Evolutionary conservation across 2,113 vertebrate species (phyloP).

Genomic region (Lepus europaeus): DNA sequence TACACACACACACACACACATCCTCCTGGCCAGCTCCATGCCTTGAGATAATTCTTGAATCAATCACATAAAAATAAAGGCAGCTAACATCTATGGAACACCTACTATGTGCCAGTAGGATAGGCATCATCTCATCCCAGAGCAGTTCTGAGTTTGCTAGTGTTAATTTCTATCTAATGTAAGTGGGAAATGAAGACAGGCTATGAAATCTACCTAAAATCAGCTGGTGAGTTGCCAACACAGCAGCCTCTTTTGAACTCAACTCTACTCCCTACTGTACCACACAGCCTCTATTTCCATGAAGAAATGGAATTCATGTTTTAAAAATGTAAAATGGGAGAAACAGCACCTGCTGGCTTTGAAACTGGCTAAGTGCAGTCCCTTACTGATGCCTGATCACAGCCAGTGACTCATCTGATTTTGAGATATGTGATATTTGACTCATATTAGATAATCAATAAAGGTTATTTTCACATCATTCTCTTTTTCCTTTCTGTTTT

Average conservation of each 20-base stretch:
- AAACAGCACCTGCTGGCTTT: not conserved
- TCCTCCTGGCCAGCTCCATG: not conserved
- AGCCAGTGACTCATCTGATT: slow-evolving; percentile 3
- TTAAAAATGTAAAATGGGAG: not conserved
- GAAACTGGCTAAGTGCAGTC: not conserved
- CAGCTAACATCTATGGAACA: not conserved
- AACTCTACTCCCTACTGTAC: not conserved
- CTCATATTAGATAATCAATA: not conserved
- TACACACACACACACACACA: not conserved
- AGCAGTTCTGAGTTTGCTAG: not conserved
- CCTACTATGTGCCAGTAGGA: not conserved
- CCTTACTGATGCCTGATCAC: not conserved
- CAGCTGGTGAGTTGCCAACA: not conserved
- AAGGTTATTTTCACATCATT: not conserved
- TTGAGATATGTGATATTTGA: slow-evolving; percentile 37
- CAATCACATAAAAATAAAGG: not conserved
- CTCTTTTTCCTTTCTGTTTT: slow-evolving; percentile 32
- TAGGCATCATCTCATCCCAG: too few relatives aligned
- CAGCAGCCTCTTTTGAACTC: not conserved
- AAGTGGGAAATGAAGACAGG: not conserved
- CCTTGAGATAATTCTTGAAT: slow-evolving; percentile 1
- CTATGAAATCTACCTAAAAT: slow-evolving; percentile 1
- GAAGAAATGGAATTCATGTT: not conserved
- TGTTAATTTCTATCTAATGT: not conserved
- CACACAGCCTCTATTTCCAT: not conserved